phyloP scores from a whole-genome alignment of 2,888 invertebrate genomes.

The Xanthia togata region DNA sequence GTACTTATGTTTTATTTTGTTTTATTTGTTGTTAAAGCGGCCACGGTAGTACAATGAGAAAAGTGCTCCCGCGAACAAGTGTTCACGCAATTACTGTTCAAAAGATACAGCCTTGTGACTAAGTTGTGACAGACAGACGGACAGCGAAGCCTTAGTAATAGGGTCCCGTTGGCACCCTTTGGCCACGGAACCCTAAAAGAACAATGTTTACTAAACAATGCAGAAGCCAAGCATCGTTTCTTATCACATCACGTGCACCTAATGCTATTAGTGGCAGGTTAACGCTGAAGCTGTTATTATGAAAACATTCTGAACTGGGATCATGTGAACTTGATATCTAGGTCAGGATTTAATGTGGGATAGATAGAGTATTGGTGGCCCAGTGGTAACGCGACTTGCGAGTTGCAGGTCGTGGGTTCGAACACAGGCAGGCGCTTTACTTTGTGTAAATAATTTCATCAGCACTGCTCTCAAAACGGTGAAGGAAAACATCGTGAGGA shows the following conservation, averaged over 20 bases:
- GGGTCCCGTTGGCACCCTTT: not conserved
- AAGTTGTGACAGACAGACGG: not conserved
- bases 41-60: too few species aligned
- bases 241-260: not conserved
- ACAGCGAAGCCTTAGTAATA: not conserved
- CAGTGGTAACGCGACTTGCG: too few species aligned
- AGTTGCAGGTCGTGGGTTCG: too few species aligned
- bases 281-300: not conserved
- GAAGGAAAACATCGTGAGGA: too few species aligned
- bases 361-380: too few species aligned
- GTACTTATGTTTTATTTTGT: too few species aligned
- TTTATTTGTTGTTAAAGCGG: too few species aligned
- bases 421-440: too few species aligned
- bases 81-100: not conserved
- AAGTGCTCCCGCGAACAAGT: not conserved
- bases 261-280: not conserved
- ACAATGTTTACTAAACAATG: not conserved
- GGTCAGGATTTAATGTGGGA: too few species aligned
- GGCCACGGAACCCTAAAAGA: not conserved
- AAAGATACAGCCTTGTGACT: too few species aligned
- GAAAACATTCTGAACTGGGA: not conserved
- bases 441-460: too few species aligned
- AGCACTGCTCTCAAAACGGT: too few species aligned
- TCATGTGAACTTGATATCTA: not conserved
- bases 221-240: conserved; percentile 1